Percentiles rank a stretch among this genome's conserved stretches.
phyloP scores from a whole-genome alignment of 2,113 vertebrate genomes.

The Coptodon rendalli region DNA sequence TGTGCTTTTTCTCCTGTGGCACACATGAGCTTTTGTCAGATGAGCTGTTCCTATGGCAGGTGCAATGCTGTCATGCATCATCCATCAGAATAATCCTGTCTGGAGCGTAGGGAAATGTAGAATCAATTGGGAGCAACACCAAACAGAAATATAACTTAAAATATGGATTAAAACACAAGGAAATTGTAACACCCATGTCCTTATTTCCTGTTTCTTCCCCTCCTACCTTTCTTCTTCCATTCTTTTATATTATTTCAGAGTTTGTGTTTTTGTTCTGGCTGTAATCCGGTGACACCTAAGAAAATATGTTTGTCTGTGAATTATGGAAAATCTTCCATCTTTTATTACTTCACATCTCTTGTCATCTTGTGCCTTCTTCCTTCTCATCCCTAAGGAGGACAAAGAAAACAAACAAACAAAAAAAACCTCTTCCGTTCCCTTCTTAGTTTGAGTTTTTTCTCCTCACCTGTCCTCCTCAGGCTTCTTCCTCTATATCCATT shows the following conservation, averaged over 20 bases:
- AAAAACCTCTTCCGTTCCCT: not conserved
- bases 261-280: not conserved
- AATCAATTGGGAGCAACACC: not conserved
- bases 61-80: slow-evolving; percentile 22
- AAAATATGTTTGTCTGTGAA: not conserved
- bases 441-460: not conserved
- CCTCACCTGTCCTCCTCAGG: not conserved
- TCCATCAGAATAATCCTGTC: slow-evolving; percentile 24
- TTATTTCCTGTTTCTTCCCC: not conserved
- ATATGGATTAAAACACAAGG: slow-evolving; percentile 19
- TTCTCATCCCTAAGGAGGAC: not conserved
- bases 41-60: slow-evolving; percentile 15
- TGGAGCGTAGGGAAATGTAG: not conserved
- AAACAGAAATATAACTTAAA: slow-evolving; percentile 5
- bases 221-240: not conserved
- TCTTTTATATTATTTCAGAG: not conserved
- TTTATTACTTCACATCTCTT: not conserved
- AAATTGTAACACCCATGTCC: not conserved
- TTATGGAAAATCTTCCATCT: slow-evolving; percentile 9
- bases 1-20: not conserved
- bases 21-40: slow-evolving; percentile 3
- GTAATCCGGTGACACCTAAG: not conserved
- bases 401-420: not conserved
- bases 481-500: not conserved
- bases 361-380: not conserved